Evolutionary conservation across 2,113 vertebrate genomes (phyloP).

Genomic region (Microcebus griseorufus): DNA sequence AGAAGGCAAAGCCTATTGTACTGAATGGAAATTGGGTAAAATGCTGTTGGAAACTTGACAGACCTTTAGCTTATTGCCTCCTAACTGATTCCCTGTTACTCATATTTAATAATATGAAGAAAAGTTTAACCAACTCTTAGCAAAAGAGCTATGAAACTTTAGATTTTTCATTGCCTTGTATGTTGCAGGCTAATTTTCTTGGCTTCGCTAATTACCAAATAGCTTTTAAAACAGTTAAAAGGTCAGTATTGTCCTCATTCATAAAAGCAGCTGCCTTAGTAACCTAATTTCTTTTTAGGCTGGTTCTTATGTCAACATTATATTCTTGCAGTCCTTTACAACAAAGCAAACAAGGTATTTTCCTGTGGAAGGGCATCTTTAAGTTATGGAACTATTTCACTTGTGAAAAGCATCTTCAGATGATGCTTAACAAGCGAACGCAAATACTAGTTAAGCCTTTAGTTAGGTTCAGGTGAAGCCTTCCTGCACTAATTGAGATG

Average conservation of each 20-base stretch:
- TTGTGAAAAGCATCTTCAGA: background rate
- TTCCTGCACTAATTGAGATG: conserved; percentile 53
- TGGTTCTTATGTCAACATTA: background rate
- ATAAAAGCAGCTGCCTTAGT: background rate
- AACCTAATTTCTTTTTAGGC: conserved; percentile 3
- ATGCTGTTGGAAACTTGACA: background rate
- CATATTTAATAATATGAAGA: background rate
- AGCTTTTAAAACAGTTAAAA: conserved; percentile 19
- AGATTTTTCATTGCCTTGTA: background rate
- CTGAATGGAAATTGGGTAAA: background rate
- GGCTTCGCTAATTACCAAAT: conserved; percentile 15
- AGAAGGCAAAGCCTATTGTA: background rate
- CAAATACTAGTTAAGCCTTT: conserved; percentile 58
- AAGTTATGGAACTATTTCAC: too few relatives aligned
- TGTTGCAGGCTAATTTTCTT: conserved; percentile 13
- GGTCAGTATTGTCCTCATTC: background rate
- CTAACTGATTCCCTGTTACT: background rate
- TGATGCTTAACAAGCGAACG: background rate
- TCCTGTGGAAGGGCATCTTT: background rate
- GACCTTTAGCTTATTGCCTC: background rate
- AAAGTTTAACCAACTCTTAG: background rate
- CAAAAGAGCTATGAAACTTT: background rate
- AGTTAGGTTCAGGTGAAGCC: conserved; percentile 48
- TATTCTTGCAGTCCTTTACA: background rate
- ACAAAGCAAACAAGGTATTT: background rate